Evolutionary conservation across 2,797 vertebrate species (phyloP), one percentile per base, ranked within the genome.

Genomic region (Lepidocolaptes lacrymiger): DNA sequence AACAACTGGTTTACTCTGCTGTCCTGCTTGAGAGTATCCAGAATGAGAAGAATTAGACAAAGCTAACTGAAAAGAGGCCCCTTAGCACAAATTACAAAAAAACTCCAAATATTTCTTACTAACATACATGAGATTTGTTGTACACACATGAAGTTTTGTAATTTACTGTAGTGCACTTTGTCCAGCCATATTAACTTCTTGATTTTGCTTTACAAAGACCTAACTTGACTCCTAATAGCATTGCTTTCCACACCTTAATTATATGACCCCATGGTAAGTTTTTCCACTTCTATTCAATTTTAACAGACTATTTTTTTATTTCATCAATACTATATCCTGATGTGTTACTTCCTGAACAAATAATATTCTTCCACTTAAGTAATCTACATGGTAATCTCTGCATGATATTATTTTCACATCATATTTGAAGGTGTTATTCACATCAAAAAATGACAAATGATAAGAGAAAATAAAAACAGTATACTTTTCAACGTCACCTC

Each of bases 81-180:
- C 36, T 20, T 43, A 84, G 13, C 32, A 61, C 20, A 79, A 79
- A 9, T 19, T 69, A 24, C 6, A 27, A 55, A 56, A 56, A 32
- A 5, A 0, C 0, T 7, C 7, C 26, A 23, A 12, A 4, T 1
- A 28, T 28, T 63, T 85, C 12, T 69, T 68, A 26, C 36, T 39
- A 61, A 41, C 9, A 24, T 24, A 20, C 5, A 22, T 22, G 2
- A 46, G 1, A 20, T 61, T 66, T 3, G 1, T 52, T 48, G 9
- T 10, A 20, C 30, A 59, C 2, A 34, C 6, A 24, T 10, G 3
- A 56, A n/a, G n/a, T 67, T 83, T 14, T 37, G 12, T 54, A 11
- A 41, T 85, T 82, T 85, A 36, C 15, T 39, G 14, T 24, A 58
- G 49, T 41, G 81, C 17, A 18, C 43, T 10, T 27, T 90, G 26